Conservation (phyloP, 2,113 vertebrate genomes). For the Haplochromis burtoni region DNA sequence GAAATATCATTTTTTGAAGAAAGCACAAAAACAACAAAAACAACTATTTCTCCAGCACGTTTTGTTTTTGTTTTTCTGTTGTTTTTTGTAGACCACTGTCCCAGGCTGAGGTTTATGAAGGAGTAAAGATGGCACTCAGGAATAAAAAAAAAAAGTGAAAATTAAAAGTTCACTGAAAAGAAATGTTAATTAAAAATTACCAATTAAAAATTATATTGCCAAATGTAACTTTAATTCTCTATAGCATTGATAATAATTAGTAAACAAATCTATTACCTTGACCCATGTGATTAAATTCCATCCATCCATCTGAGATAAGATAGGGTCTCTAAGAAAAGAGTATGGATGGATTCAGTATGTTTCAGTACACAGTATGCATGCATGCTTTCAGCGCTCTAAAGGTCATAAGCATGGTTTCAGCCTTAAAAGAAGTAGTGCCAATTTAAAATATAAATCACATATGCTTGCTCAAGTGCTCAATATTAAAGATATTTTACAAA, state of each 20-base stretch:
- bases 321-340: not conserved
- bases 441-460: not conserved
- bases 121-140: not conserved
- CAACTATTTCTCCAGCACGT: not conserved
- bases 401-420: not conserved
- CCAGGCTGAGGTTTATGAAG: not conserved
- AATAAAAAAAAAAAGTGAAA: not conserved
- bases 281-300: not conserved
- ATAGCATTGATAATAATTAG: not conserved
- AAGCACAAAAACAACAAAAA: not conserved
- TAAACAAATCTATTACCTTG: not conserved
- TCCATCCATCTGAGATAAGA: not conserved
- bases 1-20: not conserved
- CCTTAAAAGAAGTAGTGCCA: not conserved
- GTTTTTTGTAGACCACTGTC: not conserved
- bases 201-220: not conserved
- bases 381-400: not conserved
- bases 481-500: conserved; percentile 15
- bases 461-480: not conserved
- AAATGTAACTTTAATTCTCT: not conserved
- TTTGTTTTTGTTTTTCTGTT: not conserved
- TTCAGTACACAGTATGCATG: not conserved
- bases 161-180: not conserved
- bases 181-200: not conserved
- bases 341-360: not conserved